Conservation (phyloP, 1,140 invertebrate species). For the Nephotettix cincticeps region DNA sequence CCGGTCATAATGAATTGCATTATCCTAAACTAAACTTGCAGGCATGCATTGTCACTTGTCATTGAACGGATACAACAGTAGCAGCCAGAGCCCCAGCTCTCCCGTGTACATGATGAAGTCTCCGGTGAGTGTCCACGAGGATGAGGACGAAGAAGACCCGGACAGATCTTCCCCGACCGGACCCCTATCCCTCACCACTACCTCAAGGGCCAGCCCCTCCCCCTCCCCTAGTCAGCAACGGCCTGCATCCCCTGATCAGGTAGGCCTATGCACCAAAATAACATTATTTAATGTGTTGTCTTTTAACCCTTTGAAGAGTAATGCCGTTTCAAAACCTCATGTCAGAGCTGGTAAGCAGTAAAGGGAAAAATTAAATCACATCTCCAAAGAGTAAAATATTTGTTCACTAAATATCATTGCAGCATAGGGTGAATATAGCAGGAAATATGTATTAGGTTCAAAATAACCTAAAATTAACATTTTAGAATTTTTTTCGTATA, state of each 20-base stretch:
- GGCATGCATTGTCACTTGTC: slow-evolving; percentile 35
- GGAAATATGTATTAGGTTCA: too few relatives aligned
- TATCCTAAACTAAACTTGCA: slow-evolving; percentile 13
- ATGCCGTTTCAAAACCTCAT: too few relatives aligned
- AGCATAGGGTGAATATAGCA: too few relatives aligned
- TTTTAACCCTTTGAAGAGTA: too few relatives aligned
- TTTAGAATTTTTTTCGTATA: too few relatives aligned
- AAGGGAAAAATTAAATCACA: too few relatives aligned
- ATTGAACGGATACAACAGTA: slow-evolving; percentile 61
- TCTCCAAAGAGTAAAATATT: too few relatives aligned
- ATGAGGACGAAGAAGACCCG: slow-evolving; percentile 36
- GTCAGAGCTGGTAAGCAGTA: too few relatives aligned
- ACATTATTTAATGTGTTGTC: too few relatives aligned
- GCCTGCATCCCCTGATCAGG: slow-evolving; percentile 5
- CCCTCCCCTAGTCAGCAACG: neutral
- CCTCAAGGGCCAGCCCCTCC: slow-evolving; percentile 30
- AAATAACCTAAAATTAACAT: too few relatives aligned
- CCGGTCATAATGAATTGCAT: neutral
- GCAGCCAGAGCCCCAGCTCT: slow-evolving; percentile 60
- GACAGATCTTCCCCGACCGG: slow-evolving; percentile 34
- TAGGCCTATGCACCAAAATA: too few relatives aligned
- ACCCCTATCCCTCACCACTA: slow-evolving; percentile 40
- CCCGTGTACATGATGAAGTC: slow-evolving; percentile 50
- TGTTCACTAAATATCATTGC: too few relatives aligned
- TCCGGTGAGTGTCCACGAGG: slow-evolving; percentile 33